Conservation (phyloP, 1,140 invertebrate genomes). For the Calycopis cecrops region DNA sequence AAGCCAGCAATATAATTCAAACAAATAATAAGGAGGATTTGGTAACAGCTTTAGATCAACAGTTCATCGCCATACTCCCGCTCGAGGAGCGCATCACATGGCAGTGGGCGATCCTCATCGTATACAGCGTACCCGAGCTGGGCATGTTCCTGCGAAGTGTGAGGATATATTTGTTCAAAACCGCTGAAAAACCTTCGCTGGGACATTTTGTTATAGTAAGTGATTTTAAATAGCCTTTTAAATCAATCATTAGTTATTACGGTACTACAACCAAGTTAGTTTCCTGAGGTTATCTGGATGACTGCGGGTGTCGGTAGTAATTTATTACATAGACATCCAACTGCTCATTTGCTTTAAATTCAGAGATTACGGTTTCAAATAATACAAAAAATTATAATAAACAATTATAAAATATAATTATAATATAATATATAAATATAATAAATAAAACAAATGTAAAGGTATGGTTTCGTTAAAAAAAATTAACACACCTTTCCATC, state of each 20-base stretch:
- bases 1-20: too few species aligned
- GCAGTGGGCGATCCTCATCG: conserved; percentile 93
- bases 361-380: too few species aligned
- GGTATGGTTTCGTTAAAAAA: too few species aligned
- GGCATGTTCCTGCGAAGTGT: conserved; percentile 87
- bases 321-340: not conserved
- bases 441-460: too few species aligned
- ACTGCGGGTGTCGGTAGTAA: too few species aligned
- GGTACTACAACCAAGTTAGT: too few species aligned
- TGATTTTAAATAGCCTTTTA: not conserved
- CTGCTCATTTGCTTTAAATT: not conserved
- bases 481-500: too few species aligned
- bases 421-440: too few species aligned
- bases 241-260: not conserved
- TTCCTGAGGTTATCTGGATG: too few species aligned
- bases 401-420: too few species aligned
- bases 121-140: conserved; percentile 89
- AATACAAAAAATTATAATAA: too few species aligned
- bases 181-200: conserved; percentile 78
- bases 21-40: too few species aligned
- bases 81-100: conserved; percentile 89
- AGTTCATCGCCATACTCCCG: conserved; percentile 83
- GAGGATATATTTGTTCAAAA: conserved; percentile 93
- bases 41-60: conserved; percentile 83
- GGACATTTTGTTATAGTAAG: conserved; percentile 77